Evolutionary conservation across 2,888 invertebrate species (phyloP).

Genomic region (Hydroisotoma schaefferi): DNA sequence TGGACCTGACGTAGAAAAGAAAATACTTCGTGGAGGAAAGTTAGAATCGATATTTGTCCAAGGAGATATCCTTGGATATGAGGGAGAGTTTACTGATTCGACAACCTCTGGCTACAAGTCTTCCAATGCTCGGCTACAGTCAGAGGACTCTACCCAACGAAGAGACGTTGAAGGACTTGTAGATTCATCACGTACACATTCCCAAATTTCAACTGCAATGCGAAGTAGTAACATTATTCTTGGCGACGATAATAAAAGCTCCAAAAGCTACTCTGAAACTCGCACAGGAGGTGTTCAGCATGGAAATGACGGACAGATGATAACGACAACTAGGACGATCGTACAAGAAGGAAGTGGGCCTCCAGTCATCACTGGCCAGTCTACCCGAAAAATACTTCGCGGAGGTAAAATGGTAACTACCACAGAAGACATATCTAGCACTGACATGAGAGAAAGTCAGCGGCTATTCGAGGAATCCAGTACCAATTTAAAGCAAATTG

Average conservation of each 20-base stretch:
- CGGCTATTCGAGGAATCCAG: conserved; percentile 31
- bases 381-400: conserved; percentile 30
- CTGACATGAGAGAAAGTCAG: conserved; percentile 25
- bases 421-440: conserved; percentile 1
- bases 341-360: not conserved
- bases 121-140: not conserved
- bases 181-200: not conserved
- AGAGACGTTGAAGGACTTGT: not conserved
- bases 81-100: conserved; percentile 14
- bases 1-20: conserved; percentile 23
- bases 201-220: not conserved
- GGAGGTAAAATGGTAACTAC: conserved; percentile 41
- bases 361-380: not conserved
- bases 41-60: conserved; percentile 28
- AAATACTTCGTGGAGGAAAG: conserved; percentile 41
- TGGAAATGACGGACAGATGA: conserved; percentile 4
- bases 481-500: conserved; percentile 21
- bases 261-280: conserved; percentile 13
- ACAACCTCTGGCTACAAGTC: too few relatives aligned
- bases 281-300: not conserved
- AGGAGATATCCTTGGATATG: conserved; percentile 28
- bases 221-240: not conserved
- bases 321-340: not conserved
- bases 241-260: not conserved
- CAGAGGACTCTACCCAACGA: conserved; percentile 8